These are phyloP conservation scores for Drosophila ercepeae DNA, from an alignment of 1,140 invertebrate species.

Conservation along the genomic window DNA sequence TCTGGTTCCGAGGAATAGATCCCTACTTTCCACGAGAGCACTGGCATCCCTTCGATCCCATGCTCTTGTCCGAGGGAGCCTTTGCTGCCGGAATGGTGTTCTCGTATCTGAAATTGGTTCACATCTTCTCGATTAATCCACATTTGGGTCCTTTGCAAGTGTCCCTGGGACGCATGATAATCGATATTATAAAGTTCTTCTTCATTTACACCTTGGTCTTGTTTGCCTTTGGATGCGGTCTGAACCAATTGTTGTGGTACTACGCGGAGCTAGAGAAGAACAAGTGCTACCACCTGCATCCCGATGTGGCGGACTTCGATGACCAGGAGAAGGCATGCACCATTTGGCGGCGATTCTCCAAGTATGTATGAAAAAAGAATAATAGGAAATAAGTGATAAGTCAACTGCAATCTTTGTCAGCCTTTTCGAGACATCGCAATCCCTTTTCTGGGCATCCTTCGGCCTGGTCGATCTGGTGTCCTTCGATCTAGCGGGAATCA, in stretches of 20 bases:
- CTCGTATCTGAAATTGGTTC: conserved; percentile 96
- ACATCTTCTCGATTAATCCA: conserved; percentile 98
- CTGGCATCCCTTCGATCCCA: conserved; percentile 97
- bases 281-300: conserved; percentile 91
- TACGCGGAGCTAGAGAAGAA: conserved; percentile 95
- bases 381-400: not conserved
- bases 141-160: conserved; percentile 95
- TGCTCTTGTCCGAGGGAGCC: conserved; percentile 96
- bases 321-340: conserved; percentile 92
- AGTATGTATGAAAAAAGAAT: conserved; percentile 85
- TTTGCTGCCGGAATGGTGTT: conserved; percentile 98
- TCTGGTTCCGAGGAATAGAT: conserved; percentile 87
- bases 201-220: conserved; percentile 95
- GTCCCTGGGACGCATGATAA: conserved; percentile 95
- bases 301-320: conserved; percentile 89
- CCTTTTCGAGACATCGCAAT: conserved; percentile 96
- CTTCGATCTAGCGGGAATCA: conserved; percentile 93
- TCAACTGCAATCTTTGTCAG: conserved; percentile 85
- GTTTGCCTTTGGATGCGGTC: conserved; percentile 95
- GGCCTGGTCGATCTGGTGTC: conserved; percentile 94
- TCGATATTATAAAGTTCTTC: conserved; percentile 97
- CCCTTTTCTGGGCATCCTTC: conserved; percentile 97
- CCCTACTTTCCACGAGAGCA: conserved; percentile 93
- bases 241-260: conserved; percentile 98
- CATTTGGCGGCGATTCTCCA: conserved; percentile 93